A percentile compares a stretch with the other conserved stretches of the same genome.
Conservation (phyloP, 2,888 invertebrate genomes). For the Epsilonema sp. region DNA sequence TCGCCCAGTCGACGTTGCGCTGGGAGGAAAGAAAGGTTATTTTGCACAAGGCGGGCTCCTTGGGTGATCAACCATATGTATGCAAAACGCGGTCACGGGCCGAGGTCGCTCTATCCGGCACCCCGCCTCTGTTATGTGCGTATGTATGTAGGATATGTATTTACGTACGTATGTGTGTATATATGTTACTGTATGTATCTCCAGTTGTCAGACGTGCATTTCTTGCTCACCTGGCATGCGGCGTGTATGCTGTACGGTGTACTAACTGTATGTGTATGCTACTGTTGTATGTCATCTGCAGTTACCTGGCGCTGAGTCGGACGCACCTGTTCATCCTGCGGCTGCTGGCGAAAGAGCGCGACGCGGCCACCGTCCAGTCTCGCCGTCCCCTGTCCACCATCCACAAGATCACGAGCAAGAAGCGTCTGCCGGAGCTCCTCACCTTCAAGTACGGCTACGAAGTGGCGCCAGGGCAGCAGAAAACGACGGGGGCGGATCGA, state of each 20-base stretch:
- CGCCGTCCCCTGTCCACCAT: conserved; percentile 70
- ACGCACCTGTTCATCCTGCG: conserved; percentile 66
- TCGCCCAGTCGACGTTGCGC: too few relatives aligned
- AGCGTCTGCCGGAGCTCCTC: conserved; percentile 77
- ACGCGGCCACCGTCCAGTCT: conserved; percentile 62
- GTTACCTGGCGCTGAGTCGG: conserved; percentile 62
- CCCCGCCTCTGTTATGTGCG: too few relatives aligned
- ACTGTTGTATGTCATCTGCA: conserved; percentile 29
- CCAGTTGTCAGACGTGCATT: too few relatives aligned
- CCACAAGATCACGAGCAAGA: conserved; percentile 89
- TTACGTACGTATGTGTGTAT: too few relatives aligned
- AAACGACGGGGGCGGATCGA: conserved; percentile 28
- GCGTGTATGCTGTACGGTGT: neutral
- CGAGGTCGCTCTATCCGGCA: too few relatives aligned
- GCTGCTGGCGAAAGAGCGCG: conserved; percentile 41
- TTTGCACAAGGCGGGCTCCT: too few relatives aligned
- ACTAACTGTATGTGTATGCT: neutral
- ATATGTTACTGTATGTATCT: too few relatives aligned
- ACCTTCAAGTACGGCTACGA: conserved; percentile 72
- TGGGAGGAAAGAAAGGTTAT: too few relatives aligned
- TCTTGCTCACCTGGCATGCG: too few relatives aligned
- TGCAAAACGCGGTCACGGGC: too few relatives aligned
- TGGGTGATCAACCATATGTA: too few relatives aligned
- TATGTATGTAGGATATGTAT: too few relatives aligned
- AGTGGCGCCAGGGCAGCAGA: conserved; percentile 5